Conservation (phyloP, 2,888 invertebrate species). For the Tenthredo notha region DNA sequence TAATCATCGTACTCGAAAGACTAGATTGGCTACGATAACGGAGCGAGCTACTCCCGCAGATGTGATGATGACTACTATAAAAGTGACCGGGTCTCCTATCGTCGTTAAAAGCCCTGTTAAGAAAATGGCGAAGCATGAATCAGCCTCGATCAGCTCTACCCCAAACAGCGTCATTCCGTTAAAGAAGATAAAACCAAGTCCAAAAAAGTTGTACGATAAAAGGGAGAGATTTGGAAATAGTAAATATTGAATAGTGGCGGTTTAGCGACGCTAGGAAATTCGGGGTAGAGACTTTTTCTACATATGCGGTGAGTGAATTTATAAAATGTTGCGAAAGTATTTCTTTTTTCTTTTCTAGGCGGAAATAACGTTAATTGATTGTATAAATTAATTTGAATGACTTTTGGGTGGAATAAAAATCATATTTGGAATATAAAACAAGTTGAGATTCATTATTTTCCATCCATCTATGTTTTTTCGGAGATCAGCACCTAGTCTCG, state of each 20-base stretch:
- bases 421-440: background rate
- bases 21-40: constrained; percentile 61
- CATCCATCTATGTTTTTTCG: no score
- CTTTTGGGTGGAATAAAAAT: background rate
- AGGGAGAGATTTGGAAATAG: constrained; percentile 53
- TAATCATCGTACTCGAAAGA: constrained; percentile 56
- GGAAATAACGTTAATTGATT: background rate
- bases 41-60: constrained; percentile 54
- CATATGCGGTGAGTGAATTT: background rate
- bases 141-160: constrained; percentile 31
- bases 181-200: constrained; percentile 57
- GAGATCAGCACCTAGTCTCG: no score
- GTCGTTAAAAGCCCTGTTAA: constrained; percentile 58
- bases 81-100: constrained; percentile 56
- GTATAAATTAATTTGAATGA: background rate
- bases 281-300: background rate
- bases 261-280: background rate
- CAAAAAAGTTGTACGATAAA: constrained; percentile 56
- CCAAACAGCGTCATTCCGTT: constrained; percentile 42
- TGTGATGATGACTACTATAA: background rate
- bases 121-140: constrained; percentile 63
- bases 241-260: constrained; percentile 4
- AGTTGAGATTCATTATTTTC: no score
- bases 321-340: background rate
- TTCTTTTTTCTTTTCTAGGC: background rate